Evolutionary conservation across 37 sponge, comb jelly and placozoan species (phyloP).

Genomic region (Dysidea cf. avara): DNA sequence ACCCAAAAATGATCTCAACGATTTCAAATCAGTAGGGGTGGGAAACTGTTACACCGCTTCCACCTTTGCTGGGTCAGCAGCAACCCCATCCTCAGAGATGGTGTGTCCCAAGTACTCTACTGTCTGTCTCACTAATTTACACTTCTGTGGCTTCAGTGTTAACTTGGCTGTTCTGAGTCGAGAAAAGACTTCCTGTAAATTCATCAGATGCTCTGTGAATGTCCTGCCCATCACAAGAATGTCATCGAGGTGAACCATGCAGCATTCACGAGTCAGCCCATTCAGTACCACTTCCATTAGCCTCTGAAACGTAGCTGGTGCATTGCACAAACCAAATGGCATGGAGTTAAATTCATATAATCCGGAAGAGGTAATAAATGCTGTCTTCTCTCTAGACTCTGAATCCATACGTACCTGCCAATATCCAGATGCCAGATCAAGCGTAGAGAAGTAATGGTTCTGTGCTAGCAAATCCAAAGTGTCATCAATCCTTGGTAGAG

Average conservation of each 20-base stretch:
- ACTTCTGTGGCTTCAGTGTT: too few species aligned
- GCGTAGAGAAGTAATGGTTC: conserved; percentile 21
- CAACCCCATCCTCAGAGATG: conserved; percentile 17
- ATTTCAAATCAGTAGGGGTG: conserved; percentile 14
- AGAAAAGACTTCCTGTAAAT: too few species aligned
- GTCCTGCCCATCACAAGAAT: too few species aligned
- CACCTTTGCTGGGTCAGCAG: conserved; percentile 17
- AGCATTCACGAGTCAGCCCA: too few species aligned
- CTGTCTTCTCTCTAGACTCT: conserved; percentile 10
- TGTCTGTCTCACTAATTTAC: conserved; percentile 40
- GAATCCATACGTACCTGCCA: conserved; percentile 50
- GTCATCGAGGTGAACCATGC: too few species aligned
- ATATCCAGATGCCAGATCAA: conserved; percentile 40
- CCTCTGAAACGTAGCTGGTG: too few species aligned
- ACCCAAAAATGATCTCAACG: conserved; percentile 38
- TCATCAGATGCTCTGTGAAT: too few species aligned
- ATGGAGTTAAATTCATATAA: conserved; percentile 30
- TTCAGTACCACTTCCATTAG: too few species aligned
- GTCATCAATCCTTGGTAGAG: conserved; percentile 47
- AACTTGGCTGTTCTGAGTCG: too few species aligned
- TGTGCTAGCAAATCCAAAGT: conserved; percentile 29
- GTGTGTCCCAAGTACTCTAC: too few species aligned
- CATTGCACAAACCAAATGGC: conserved; percentile 57
- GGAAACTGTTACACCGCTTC: conserved; percentile 8
- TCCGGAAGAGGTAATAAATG: conserved; percentile 23